Base-by-base conservation (phyloP, 2,113 vertebrate genomes). In the Hipposideros armiger region DNA sequence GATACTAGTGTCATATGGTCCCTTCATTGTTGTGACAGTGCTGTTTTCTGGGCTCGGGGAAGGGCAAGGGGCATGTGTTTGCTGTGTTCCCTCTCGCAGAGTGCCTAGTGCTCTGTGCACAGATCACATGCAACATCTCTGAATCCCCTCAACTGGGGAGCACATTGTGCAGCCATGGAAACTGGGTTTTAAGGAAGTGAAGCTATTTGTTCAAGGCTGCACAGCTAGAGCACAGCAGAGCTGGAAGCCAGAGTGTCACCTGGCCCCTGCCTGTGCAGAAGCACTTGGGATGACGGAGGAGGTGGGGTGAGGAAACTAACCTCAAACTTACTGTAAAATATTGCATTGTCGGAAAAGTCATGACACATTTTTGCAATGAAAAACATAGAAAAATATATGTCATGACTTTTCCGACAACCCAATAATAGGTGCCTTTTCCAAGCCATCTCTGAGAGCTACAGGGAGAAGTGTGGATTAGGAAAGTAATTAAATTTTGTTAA, bases 61-160 rank as follows among this genome's bases (percentile, higher is more conserved):
- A n/a, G 13, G 13, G 16, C 58, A 45, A 56, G 56, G 77, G 32
- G 58, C 14, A 17, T 4, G 2, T 1, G 2, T 19, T 20, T 58
- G 69, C 16, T 11, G 36, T 36, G n/a, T 5, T 60, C 67, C 13
- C 36, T 36, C 36, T 36, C 3, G 0, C 26, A 36, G 40, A 32
- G 1, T 24, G 74, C 89, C 7, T 14, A 30, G 15, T 1, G 5
- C 20, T 40, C 17, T 32, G 45, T 5, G 2, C 28, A n/a, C 20
- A 11, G 20, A 0, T 1, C 11, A 69, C 5, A 4, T 2, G 47
- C 0, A 5, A 13, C 3, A 30, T 16, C 72, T 69, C 70, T 28
- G 50, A 40, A 47, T 54, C 28, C 24, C 32, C 47, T 22, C 62
- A 7, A 58, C 3, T 74, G 17, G 8, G 14, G 19, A 22, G 42